These are phyloP conservation scores for Tenthredo mesomela DNA, from an alignment of 2,888 invertebrate species.

Conservation along the genomic window DNA sequence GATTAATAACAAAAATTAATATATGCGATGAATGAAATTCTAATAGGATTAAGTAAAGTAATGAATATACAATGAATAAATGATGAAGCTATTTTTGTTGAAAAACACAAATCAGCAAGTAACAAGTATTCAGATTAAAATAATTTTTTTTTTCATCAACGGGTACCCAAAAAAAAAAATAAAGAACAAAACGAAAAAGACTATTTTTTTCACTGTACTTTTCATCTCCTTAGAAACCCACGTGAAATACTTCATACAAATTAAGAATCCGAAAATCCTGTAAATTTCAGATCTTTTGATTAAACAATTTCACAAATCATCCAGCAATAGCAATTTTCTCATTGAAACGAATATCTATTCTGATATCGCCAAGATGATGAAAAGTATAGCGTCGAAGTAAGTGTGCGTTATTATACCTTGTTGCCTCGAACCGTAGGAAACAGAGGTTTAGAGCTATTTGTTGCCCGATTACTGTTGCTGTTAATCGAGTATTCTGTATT, in stretches of 20 bases:
- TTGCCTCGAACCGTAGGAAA: slow-evolving; percentile 73
- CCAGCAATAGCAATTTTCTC: neutral
- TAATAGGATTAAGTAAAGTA: slow-evolving; percentile 19
- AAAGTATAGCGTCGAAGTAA: neutral
- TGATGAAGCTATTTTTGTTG: slow-evolving; percentile 24
- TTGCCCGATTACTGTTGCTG: slow-evolving; percentile 81
- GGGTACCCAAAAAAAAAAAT: neutral
- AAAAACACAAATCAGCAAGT: slow-evolving; percentile 24
- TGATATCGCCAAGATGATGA: neutral
- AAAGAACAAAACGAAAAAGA: neutral
- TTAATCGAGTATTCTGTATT: slow-evolving; percentile 80
- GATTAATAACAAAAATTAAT: neutral
- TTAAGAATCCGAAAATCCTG: too few relatives aligned
- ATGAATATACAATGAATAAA: slow-evolving; percentile 24
- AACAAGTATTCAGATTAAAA: neutral
- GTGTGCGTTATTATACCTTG: slow-evolving; percentile 69
- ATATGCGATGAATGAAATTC: neutral
- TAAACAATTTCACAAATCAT: neutral
- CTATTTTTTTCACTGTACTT: neutral
- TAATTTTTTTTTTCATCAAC: neutral
- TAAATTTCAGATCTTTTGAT: too few relatives aligned
- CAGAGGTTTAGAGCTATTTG: slow-evolving; percentile 73
- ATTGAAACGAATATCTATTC: neutral
- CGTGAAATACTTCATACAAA: neutral
- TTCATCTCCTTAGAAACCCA: neutral